These are phyloP conservation scores for Parapristionchus giblindavisi DNA, from an alignment of 2,888 invertebrate genomes.

Conservation along the genomic window DNA sequence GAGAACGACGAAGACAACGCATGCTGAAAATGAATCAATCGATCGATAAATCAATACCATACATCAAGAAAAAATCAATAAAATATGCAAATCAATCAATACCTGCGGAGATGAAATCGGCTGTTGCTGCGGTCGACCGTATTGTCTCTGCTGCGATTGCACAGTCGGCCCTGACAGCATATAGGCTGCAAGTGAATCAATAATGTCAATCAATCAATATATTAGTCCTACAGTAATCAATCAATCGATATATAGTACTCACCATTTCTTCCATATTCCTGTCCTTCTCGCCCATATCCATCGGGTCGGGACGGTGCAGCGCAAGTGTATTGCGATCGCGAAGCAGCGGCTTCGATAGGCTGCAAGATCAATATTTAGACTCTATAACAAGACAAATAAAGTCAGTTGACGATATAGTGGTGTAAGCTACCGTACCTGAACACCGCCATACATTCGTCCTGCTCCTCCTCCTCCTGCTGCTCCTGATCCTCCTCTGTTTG, in stretches of 20 bases:
- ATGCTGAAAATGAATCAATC: neutral
- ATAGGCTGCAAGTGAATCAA: neutral
- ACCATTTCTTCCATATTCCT: neutral
- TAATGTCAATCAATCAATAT: neutral
- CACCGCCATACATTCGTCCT: neutral
- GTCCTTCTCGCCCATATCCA: neutral
- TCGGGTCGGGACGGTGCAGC: conserved; percentile 15
- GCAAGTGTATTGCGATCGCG: neutral
- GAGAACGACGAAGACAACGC: conserved; percentile 35
- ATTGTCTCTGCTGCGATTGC: conserved; percentile 18
- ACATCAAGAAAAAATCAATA: neutral
- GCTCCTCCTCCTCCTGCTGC: neutral
- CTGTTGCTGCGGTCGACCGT: neutral
- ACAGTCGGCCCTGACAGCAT: conserved; percentile 14
- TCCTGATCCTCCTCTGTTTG: neutral
- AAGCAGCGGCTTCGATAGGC: neutral
- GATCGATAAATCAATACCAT: too few relatives aligned
- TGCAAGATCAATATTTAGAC: neutral
- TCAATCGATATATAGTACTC: neutral
- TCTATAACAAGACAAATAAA: too few relatives aligned
- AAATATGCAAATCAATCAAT: neutral
- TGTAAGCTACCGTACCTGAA: conserved; percentile 20
- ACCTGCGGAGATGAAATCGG: conserved; percentile 32
- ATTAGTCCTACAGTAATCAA: neutral
- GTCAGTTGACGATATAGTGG: too few relatives aligned